Base-by-base conservation (phyloP, 2,888 invertebrate species). In the Erynnis tages region DNA sequence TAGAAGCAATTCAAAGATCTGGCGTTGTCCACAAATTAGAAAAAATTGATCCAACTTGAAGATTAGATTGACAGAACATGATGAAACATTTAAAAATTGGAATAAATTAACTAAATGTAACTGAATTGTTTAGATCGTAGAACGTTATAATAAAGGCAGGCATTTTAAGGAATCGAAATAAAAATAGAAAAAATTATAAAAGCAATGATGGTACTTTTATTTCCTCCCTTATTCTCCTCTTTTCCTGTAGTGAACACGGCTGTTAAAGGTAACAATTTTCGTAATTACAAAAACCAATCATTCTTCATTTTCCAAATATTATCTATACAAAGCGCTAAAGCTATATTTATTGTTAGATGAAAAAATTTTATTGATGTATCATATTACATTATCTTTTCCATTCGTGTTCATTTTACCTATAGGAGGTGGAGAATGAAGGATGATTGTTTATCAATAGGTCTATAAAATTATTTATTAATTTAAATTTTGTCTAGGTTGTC, bases 241-340 rank as follows among this genome's bases (percentile, higher is more conserved):
- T 65, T 80, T n/a, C n/a, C n/a, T n/a, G n/a, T n/a, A 73, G 65
- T 83, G 83, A 85, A 82, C 82, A 83, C 78, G 67, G 56, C 61
- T 47, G 41, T 0, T 4, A 34, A 55, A 80, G 84, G 86, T 85
- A 84, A 77, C 54, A 23, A 50, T 25, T 47, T 21, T 23, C n/a
- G 35, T 27, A 30, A 63, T 60, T 53, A 10, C 40, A 47, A 58
- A 37, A 53, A 38, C 47, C 38, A 45, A 76, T 76, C 76, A 67
- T 76, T 74, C 79, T 82, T 82, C 82, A 83, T 82, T 80, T 76
- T 82, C 75, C 69, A 62, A 56, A n/a, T n/a, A n/a, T n/a, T n/a
- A n/a, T n/a, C n/a, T n/a, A n/a, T n/a, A n/a, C n/a, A n/a, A n/a
- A n/a, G n/a, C n/a, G n/a, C n/a, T n/a, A n/a, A n/a, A n/a, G n/a